phyloP scores from a whole-genome alignment of 2,888 invertebrate genomes.

The Euproctis similis region DNA sequence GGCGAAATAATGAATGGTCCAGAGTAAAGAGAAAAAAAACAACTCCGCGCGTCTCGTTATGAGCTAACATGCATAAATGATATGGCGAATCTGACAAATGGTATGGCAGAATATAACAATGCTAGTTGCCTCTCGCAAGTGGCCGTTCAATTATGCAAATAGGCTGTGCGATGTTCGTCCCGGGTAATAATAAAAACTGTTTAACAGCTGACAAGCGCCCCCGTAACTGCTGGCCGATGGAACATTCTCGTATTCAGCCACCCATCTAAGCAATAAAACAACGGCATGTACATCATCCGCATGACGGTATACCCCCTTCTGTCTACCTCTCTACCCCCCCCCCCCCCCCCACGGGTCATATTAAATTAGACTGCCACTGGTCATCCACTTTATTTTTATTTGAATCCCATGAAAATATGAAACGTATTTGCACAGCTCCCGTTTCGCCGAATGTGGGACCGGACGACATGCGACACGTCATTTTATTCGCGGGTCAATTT shows the following conservation, averaged over 20 bases:
- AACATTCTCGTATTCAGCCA: slow-evolving; percentile 61
- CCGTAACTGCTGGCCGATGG: slow-evolving; percentile 32
- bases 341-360: too few species aligned
- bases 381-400: slow-evolving; percentile 72
- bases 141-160: slow-evolving; percentile 77
- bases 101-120: slow-evolving; percentile 73
- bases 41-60: slow-evolving; percentile 65
- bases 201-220: slow-evolving; percentile 70
- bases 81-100: slow-evolving; percentile 74
- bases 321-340: too few species aligned
- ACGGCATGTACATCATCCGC: slow-evolving; percentile 57
- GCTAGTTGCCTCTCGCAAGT: slow-evolving; percentile 71
- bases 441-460: slow-evolving; percentile 47
- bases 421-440: slow-evolving; percentile 59
- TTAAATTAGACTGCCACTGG: slow-evolving; percentile 69
- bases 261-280: slow-evolving; percentile 63
- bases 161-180: slow-evolving; percentile 64
- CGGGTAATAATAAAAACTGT: slow-evolving; percentile 74
- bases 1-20: slow-evolving; percentile 69
- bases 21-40: too few species aligned
- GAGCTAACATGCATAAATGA: slow-evolving; percentile 73
- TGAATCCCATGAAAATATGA: slow-evolving; percentile 72
- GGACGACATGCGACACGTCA: slow-evolving; percentile 46
- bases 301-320: slow-evolving; percentile 60
- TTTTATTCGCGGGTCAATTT: slow-evolving; percentile 67